Evolutionary conservation across 2,797 vertebrate genomes (phyloP).

Genomic region (Hypotaenidia okinawae): DNA sequence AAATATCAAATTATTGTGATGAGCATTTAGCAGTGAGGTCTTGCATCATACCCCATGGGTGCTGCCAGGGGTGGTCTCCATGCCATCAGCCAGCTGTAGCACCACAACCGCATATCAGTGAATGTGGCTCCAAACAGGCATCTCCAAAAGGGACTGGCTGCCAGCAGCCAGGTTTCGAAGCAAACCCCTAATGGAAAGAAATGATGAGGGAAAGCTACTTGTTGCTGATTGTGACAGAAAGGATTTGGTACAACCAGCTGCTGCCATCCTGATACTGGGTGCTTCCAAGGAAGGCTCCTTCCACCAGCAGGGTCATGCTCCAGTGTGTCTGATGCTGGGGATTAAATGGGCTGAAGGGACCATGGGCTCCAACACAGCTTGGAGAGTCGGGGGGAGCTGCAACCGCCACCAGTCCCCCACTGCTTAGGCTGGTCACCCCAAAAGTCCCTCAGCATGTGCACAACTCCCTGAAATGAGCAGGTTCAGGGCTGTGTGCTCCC

Average conservation of each 20-base stretch:
- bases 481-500: neutral
- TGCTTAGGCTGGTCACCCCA: neutral
- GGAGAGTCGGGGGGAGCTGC: neutral
- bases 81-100: neutral
- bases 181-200: neutral
- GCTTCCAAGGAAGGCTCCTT: neutral
- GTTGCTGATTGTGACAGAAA: neutral
- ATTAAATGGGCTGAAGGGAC: neutral
- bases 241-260: fast-evolving
- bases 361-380: neutral
- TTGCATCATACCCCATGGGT: fast-evolving
- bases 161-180: neutral
- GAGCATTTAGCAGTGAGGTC: neutral
- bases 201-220: neutral
- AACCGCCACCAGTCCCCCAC: neutral
- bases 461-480: neutral
- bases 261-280: neutral
- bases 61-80: neutral
- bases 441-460: fast-evolving
- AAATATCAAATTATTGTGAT: neutral
- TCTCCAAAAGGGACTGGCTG: neutral
- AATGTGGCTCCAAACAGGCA: neutral
- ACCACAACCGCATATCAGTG: neutral
- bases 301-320: fast-evolving
- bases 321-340: neutral